Conservation (phyloP, 2,888 invertebrate genomes). For the Pristionchus arcanus region DNA sequence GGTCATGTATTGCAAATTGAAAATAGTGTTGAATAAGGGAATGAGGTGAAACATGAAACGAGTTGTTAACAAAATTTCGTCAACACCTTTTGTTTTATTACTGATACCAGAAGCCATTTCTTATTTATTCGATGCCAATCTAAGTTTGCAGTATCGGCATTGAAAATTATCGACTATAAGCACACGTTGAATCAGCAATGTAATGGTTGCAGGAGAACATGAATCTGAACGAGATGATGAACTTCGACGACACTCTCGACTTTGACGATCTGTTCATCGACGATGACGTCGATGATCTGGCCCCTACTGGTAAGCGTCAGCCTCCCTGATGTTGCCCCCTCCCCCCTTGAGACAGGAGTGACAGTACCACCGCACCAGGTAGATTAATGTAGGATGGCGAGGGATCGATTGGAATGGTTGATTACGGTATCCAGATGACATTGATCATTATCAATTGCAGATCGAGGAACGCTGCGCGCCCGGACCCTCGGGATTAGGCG, state of each 20-base stretch:
- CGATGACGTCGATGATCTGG: conserved; percentile 63
- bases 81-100: too few relatives aligned
- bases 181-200: background rate
- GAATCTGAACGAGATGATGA: conserved; percentile 55
- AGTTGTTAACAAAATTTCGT: too few relatives aligned
- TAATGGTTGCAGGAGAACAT: conserved; percentile 58
- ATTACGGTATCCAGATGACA: background rate
- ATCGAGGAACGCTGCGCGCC: conserved; percentile 31
- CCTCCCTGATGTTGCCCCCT: too few relatives aligned
- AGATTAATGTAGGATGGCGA: too few relatives aligned
- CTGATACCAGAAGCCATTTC: too few relatives aligned
- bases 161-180: too few relatives aligned
- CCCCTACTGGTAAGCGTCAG: conserved; percentile 61
- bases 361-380: too few relatives aligned
- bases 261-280: conserved; percentile 65
- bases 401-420: too few relatives aligned
- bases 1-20: background rate
- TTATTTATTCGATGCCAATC: too few relatives aligned
- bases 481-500: background rate
- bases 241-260: conserved; percentile 66
- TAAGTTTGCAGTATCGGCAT: too few relatives aligned
- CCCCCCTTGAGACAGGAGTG: too few relatives aligned
- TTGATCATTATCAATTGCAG: conserved; percentile 2
- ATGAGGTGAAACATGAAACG: too few relatives aligned
- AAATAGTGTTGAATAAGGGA: background rate